Conservation (phyloP, 2,797 vertebrate species). For the Siniperca scherzeri region DNA sequence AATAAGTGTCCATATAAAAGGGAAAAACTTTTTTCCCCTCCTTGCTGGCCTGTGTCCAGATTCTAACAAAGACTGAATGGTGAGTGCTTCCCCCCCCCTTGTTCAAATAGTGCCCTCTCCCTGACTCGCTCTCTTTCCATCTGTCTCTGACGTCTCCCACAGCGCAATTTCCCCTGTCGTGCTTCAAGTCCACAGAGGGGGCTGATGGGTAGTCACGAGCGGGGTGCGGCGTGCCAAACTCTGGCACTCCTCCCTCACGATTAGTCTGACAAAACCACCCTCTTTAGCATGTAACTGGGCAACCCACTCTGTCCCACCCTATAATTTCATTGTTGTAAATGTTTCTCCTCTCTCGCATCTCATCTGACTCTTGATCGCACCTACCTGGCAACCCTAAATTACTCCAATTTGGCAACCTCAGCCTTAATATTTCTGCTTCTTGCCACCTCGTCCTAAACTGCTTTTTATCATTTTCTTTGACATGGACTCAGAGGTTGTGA, state of each 20-base stretch:
- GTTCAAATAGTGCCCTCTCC: slow-evolving; percentile 57
- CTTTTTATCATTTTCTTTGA: slow-evolving; percentile 12
- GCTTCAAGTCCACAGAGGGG: slow-evolving; percentile 70
- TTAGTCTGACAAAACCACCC: slow-evolving; percentile 50
- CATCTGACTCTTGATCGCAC: slow-evolving; percentile 26
- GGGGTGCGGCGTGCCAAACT: slow-evolving; percentile 73
- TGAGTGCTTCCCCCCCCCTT: slow-evolving; percentile 4
- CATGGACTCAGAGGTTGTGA: slow-evolving; percentile 5
- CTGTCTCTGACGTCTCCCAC: slow-evolving; percentile 69
- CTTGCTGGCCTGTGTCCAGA: slow-evolving; percentile 34
- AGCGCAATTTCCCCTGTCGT: slow-evolving; percentile 77
- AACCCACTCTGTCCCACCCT: slow-evolving; percentile 47
- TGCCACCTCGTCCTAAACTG: not conserved
- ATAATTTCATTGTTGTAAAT: slow-evolving; percentile 7
- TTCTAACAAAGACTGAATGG: slow-evolving; percentile 42
- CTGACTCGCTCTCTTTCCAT: slow-evolving; percentile 53
- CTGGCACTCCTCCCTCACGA: slow-evolving; percentile 73
- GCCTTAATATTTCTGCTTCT: not conserved
- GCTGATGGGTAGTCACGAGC: slow-evolving; percentile 81
- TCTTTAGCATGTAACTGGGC: slow-evolving; percentile 36
- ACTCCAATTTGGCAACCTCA: slow-evolving; percentile 18
- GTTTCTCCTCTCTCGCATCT: slow-evolving; percentile 4
- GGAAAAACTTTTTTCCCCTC: not conserved
- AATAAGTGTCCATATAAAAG: not conserved
- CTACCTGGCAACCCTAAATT: slow-evolving; percentile 26